Base-by-base conservation (phyloP, 2,113 vertebrate species). In the Irena cyanogastra region DNA sequence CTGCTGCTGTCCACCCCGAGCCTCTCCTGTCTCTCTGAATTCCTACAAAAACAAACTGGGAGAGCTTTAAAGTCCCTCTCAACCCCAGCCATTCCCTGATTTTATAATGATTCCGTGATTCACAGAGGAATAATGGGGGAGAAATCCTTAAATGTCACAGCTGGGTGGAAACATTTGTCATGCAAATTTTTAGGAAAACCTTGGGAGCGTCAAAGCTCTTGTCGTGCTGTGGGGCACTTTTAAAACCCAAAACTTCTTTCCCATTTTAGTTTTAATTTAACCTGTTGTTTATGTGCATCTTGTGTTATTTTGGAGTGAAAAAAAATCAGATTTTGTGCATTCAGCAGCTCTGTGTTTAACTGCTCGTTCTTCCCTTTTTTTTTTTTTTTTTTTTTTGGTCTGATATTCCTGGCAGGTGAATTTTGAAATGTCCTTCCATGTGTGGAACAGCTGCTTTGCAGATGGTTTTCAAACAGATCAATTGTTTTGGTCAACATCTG, bases 311-410 rank as follows among this genome's bases (percentile, higher is more conserved):
- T 37, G 2, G 45, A 70, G 68, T 11, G 70, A 13, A 35, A 39
- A 21, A 31, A 21, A 0, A 37, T 4, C 26, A 0, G 35, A 3
- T 84, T 45, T 22, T 1, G 0, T 15, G 18, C 31, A 0, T 60
- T 69, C 45, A 6, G 52, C 57, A 9, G 52, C 2, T 56, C 63
- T 16, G 13, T 4, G 17, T 39, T 61, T 19, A 9, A 0, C 39
- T 16, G 6, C n/a, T 60, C 13, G 0, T 37, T 68, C 13, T 53
- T 59, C 37, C 37, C 31, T 24, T 28, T 37, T 13, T 30, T 33
- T 26, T 17, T 16, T 37, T 3, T 7, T 41, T 41, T 41, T 41
- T 41, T 41, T 41, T 41, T 41, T 41, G 7, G 13, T 8, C 16
- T 2, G 1, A 9, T 35, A 5, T 13, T 77, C 39, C 59, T 44